Evolutionary conservation across 64 coral and sea anemone species (phyloP), one percentile per base, ranked within the genome.

Genomic region (Astreopora myriophthalma): DNA sequence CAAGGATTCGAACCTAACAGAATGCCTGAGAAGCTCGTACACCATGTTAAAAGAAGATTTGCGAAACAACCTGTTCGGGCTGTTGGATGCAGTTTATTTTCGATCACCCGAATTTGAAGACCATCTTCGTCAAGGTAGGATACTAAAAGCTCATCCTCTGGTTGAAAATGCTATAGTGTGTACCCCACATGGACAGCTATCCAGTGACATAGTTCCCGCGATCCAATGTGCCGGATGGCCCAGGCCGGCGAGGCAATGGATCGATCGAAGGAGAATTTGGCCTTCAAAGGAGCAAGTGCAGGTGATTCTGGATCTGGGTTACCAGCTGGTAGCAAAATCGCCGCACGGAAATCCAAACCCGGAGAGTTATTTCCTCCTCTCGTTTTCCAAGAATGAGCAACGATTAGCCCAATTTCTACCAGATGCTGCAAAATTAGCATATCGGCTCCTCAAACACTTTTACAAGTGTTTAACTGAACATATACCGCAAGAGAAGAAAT

Each of bases 371-470:
- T 67, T 67, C 25, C 64, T 67, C 64, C 64, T 67, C 64, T 67
- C 64, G 64, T 67, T 67, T 67, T 67, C 64, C 64, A 67, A 67
- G 64, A 67, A 67, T 67, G 64, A 67, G 64, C 64, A 67, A 67
- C 64, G 64, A 67, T 67, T 67, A 67, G 64, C 64, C 64, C 22
- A 27, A 67, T 67, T 67, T 67, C 64, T 67, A 67, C 64, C 64
- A 67, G 64, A 67, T 25, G 64, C 64, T 67, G 64, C 64, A 67
- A 67, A 67, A 67, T 67, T 67, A 67, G 64, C 64, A n/a, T 67
- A 67, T 67, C 64, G 64, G 64, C 64, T 67, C 25, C 64, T 67
- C 64, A 67, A 67, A 67, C 64, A 67, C 64, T 67, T 67, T 67
- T 67, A 67, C 25, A 67, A 67, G 25, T 67, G 64, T 67, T 67